Conservation (phyloP, 2,113 vertebrate genomes). For the Nothoprocta pentlandii region DNA sequence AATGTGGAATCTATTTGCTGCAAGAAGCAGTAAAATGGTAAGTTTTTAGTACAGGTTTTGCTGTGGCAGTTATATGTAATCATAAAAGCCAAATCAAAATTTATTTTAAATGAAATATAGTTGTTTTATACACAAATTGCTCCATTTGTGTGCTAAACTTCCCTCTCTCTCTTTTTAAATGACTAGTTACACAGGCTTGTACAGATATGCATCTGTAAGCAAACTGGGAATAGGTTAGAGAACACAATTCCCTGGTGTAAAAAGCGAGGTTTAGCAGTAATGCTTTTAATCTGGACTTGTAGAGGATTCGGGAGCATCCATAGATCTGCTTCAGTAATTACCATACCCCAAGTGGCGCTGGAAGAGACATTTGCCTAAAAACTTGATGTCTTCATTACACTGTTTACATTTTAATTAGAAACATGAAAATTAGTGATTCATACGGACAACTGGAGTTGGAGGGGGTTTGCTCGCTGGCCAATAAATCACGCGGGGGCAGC, state of each 20-base stretch:
- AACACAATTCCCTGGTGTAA: slow-evolving; percentile 90
- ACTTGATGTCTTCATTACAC: slow-evolving; percentile 98
- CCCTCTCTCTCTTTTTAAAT: slow-evolving; percentile 63
- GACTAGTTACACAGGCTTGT: slow-evolving; percentile 73
- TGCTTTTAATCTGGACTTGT: slow-evolving; percentile 97
- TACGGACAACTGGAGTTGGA: slow-evolving; percentile 85
- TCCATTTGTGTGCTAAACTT: slow-evolving; percentile 68
- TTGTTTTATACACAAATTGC: slow-evolving; percentile 40
- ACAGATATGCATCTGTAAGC: slow-evolving; percentile 78
- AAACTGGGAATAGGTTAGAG: slow-evolving; percentile 90
- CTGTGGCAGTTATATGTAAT: slow-evolving; percentile 11
- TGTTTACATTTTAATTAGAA: slow-evolving; percentile 99
- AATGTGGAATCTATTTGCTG: slow-evolving; percentile 27
- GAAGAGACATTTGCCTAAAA: slow-evolving; percentile 95
- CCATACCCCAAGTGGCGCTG: slow-evolving; percentile 95
- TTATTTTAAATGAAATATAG: slow-evolving; percentile 64
- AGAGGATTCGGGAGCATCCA: slow-evolving; percentile 92
- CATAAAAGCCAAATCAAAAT: slow-evolving; percentile 30
- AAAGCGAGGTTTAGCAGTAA: slow-evolving; percentile 93
- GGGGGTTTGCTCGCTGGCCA: slow-evolving; percentile 79
- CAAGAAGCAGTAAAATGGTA: background rate
- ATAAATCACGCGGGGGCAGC: slow-evolving; percentile 76
- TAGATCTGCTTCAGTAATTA: slow-evolving; percentile 98
- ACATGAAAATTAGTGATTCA: slow-evolving; percentile 90
- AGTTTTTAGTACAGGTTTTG: slow-evolving; percentile 50